Conservation (phyloP, 2,113 vertebrate genomes). For the Zapornia atra region DNA sequence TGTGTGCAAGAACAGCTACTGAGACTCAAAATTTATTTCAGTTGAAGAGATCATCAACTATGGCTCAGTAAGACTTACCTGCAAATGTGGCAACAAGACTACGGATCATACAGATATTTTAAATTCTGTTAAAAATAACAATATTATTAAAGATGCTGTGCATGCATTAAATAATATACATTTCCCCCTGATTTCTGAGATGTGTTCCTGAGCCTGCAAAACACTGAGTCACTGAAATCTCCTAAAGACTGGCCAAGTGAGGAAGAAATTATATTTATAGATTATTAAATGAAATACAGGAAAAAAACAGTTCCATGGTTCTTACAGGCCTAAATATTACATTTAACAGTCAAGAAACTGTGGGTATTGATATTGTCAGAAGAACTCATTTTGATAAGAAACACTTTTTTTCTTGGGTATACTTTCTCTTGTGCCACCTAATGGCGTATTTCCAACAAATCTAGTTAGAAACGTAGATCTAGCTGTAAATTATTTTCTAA, state of each 20-base stretch:
- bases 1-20: slow-evolving; percentile 65
- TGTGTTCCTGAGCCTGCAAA: slow-evolving; percentile 73
- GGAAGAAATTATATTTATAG: slow-evolving; percentile 77
- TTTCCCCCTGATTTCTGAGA: slow-evolving; percentile 12
- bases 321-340: slow-evolving; percentile 73
- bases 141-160: neutral
- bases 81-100: neutral
- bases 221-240: slow-evolving; percentile 30
- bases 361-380: slow-evolving; percentile 80
- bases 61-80: slow-evolving; percentile 62
- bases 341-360: slow-evolving; percentile 76
- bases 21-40: slow-evolving; percentile 84
- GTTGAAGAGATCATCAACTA: slow-evolving; percentile 81
- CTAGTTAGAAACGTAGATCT: neutral
- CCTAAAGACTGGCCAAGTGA: slow-evolving; percentile 75
- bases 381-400: slow-evolving; percentile 79
- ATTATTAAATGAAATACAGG: slow-evolving; percentile 83
- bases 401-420: neutral
- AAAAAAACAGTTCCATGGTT: slow-evolving; percentile 77
- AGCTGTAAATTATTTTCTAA: neutral
- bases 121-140: neutral
- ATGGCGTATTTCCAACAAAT: neutral
- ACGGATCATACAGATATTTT: neutral
- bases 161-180: neutral
- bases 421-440: neutral